Conservation (phyloP, 2,797 vertebrate genomes). For the Pterois miles region DNA sequence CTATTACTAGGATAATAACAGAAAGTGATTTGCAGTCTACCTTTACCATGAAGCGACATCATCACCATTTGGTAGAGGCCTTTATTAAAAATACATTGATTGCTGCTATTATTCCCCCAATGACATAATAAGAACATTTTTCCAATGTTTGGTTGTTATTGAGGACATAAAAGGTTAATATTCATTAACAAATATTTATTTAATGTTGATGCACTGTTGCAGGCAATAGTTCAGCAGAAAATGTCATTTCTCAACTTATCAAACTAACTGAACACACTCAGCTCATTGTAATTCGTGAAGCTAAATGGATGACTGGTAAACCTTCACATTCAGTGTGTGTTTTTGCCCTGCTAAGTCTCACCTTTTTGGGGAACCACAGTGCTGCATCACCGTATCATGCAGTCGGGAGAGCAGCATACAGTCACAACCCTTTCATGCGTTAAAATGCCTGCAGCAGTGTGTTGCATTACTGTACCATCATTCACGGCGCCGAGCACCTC, state of each 20-base stretch:
- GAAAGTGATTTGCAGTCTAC: too few relatives aligned
- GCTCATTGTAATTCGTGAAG: neutral
- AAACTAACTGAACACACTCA: neutral
- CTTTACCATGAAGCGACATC: too few relatives aligned
- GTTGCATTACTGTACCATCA: conserved; percentile 30
- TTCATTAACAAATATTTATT: neutral
- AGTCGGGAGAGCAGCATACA: neutral
- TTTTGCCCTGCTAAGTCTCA: neutral
- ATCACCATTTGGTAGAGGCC: too few relatives aligned
- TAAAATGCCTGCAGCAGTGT: conserved; percentile 32
- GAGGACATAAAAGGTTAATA: neutral
- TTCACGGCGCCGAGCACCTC: conserved; percentile 17
- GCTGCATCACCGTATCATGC: neutral
- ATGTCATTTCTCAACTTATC: neutral
- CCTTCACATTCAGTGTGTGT: neutral
- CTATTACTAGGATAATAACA: too few relatives aligned
- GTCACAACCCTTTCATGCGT: conserved; percentile 25
- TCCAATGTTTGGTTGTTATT: too few relatives aligned
- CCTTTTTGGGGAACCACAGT: neutral
- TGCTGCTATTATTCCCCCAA: too few relatives aligned
- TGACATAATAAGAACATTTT: accelerated
- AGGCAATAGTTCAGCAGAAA: conserved; percentile 9
- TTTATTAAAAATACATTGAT: too few relatives aligned
- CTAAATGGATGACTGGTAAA: neutral
- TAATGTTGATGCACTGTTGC: neutral